phyloP scores from a whole-genome alignment of 2,113 vertebrate species.

The Heterotis niloticus region DNA sequence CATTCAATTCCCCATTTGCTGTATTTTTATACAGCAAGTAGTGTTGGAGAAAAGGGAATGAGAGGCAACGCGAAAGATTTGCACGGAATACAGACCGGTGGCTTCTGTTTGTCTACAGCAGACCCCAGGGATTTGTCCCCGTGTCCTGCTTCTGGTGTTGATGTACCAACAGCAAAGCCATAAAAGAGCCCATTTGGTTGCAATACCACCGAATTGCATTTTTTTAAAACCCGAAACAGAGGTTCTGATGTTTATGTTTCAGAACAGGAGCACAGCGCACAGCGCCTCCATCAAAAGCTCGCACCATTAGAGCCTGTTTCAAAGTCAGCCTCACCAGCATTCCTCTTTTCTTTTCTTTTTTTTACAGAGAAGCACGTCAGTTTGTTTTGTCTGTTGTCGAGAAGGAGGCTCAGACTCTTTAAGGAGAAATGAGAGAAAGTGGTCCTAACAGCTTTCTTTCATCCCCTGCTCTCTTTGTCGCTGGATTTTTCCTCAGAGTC shows the following conservation, averaged over 20 bases:
- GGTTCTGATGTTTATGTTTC: neutral
- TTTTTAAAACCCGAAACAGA: slow-evolving; percentile 52
- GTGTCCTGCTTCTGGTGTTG: slow-evolving; percentile 41
- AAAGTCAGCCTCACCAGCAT: neutral
- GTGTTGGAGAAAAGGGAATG: too few species aligned
- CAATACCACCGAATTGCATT: slow-evolving; percentile 49
- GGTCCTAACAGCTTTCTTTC: neutral
- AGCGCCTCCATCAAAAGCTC: neutral
- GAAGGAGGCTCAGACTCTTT: neutral
- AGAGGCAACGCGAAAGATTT: neutral
- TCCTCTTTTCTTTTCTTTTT: too few species aligned
- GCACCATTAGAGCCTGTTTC: neutral
- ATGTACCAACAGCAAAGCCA: slow-evolving; percentile 49
- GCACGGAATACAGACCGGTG: neutral
- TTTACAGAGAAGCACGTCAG: neutral
- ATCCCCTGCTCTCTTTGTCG: neutral
- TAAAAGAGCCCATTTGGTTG: slow-evolving; percentile 52
- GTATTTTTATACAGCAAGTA: too few species aligned
- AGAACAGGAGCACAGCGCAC: neutral
- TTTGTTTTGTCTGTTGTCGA: slow-evolving; percentile 13
- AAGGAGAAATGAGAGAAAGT: neutral
- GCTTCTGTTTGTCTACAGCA: slow-evolving; percentile 28
- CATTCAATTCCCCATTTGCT: too few species aligned
- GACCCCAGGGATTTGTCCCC: slow-evolving; percentile 42
- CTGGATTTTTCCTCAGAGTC: slow-evolving; percentile 32